phyloP scores from a whole-genome alignment of 2,888 invertebrate genomes.

The Amphipyra berbera region DNA sequence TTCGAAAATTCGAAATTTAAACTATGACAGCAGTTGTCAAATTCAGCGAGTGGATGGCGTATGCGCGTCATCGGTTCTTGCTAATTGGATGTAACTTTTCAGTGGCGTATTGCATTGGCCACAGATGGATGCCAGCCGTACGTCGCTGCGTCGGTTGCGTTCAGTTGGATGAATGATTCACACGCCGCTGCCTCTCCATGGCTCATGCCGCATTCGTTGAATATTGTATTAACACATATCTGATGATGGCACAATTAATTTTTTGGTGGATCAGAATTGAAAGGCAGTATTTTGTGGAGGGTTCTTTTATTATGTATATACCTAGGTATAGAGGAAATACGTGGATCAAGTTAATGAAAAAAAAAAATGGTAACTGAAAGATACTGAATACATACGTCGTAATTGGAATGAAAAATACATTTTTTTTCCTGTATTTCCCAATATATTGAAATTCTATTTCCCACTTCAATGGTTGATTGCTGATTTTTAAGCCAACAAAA shows the following conservation, averaged over 20 bases:
- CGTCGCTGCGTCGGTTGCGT: conserved; percentile 42
- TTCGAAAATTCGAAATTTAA: conserved; percentile 49
- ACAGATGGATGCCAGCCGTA: conserved; percentile 59
- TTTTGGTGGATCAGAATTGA: conserved; percentile 32
- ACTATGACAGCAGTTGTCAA: conserved; percentile 78
- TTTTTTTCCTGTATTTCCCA: not conserved
- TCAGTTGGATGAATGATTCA: conserved; percentile 66
- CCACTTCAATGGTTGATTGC: conserved; percentile 10
- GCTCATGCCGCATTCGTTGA: conserved; percentile 65
- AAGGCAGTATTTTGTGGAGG: conserved; percentile 8
- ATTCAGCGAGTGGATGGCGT: conserved; percentile 73
- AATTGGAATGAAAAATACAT: no score
- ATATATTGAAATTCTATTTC: not conserved
- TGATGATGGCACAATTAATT: conserved; percentile 58
- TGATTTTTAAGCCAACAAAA: conserved; percentile 25
- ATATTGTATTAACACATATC: conserved; percentile 68
- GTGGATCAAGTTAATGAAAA: no score
- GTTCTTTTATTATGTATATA: conserved; percentile 15
- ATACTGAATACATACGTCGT: no score
- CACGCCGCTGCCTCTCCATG: conserved; percentile 67
- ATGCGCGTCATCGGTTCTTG: conserved; percentile 80
- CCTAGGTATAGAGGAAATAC: no score
- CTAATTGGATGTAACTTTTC: conserved; percentile 87
- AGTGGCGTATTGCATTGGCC: conserved; percentile 68
- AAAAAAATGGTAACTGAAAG: no score